A percentile compares a stretch with the other conserved stretches of the same genome.
phyloP scores from a whole-genome alignment of 2,797 vertebrate genomes.

The Vespertilio murinus region DNA sequence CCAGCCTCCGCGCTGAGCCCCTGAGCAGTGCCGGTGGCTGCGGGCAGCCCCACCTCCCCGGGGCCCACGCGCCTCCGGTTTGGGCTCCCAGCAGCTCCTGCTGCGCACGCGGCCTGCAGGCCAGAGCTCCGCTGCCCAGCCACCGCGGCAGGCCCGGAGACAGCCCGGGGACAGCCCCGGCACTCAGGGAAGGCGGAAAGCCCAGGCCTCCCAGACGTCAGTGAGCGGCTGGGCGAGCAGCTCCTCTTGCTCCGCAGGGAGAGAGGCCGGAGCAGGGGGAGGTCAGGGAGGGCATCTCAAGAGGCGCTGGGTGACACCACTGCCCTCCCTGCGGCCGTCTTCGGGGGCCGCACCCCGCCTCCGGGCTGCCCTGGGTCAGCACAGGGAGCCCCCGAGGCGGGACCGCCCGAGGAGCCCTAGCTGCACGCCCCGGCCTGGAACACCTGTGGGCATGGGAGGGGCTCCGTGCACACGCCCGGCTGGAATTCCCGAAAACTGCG shows the following conservation, averaged over 20 bases:
- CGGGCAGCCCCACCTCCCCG: neutral
- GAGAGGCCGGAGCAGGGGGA: neutral
- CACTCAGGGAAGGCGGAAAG: neutral
- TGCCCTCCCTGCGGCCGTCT: neutral
- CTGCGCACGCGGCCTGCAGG: neutral
- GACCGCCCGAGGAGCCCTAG: accelerated
- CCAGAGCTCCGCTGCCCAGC: too few species aligned
- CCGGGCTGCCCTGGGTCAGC: neutral
- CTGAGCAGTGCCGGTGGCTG: neutral
- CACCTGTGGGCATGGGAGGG: neutral
- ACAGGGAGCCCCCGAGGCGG: neutral
- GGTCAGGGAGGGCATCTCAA: neutral
- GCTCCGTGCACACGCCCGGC: neutral
- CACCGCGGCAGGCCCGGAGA: neutral
- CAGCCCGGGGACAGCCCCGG: too few species aligned
- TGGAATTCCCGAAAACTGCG: neutral
- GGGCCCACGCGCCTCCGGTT: neutral
- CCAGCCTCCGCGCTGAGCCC: neutral
- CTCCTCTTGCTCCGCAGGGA: neutral
- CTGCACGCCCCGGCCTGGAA: neutral
- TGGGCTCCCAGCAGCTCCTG: neutral
- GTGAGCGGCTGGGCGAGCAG: too few species aligned
- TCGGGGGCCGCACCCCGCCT: neutral
- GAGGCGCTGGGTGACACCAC: neutral
- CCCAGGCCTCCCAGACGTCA: neutral